Conservation (phyloP, 2,113 vertebrate genomes). For the Meriones unguiculatus region DNA sequence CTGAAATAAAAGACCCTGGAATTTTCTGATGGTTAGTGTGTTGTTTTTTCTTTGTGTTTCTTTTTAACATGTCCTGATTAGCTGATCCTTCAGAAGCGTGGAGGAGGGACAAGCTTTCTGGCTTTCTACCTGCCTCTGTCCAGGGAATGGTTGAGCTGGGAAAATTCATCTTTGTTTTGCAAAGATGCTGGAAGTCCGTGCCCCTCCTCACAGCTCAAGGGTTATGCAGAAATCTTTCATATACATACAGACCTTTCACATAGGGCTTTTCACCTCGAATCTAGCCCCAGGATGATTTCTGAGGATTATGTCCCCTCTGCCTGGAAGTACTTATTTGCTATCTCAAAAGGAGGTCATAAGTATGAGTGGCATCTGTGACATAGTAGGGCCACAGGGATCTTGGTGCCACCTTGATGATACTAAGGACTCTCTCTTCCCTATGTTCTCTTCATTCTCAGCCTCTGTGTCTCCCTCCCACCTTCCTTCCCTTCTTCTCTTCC, state of each 20-base stretch:
- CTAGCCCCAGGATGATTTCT: background rate
- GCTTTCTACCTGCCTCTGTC: background rate
- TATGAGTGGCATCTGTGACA: background rate
- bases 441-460: background rate
- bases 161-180: background rate
- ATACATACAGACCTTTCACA: background rate
- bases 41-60: conserved; percentile 55
- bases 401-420: background rate
- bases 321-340: background rate
- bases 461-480: background rate
- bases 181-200: background rate
- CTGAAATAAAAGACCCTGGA: conserved; percentile 72
- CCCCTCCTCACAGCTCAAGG: background rate
- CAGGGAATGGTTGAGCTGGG: background rate
- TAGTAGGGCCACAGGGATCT: background rate
- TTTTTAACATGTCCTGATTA: background rate
- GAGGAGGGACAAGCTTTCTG: background rate
- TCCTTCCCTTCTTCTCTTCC: background rate
- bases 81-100: background rate
- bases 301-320: background rate
- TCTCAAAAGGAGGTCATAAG: background rate
- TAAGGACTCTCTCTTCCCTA: background rate
- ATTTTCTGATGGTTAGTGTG: conserved; percentile 17
- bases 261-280: background rate
- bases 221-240: background rate